A percentile compares a stretch with the other conserved stretches of the same genome.
These are phyloP conservation scores for Cavia aperea DNA, from an alignment of 2,113 vertebrate species.

Conservation along the genomic window DNA sequence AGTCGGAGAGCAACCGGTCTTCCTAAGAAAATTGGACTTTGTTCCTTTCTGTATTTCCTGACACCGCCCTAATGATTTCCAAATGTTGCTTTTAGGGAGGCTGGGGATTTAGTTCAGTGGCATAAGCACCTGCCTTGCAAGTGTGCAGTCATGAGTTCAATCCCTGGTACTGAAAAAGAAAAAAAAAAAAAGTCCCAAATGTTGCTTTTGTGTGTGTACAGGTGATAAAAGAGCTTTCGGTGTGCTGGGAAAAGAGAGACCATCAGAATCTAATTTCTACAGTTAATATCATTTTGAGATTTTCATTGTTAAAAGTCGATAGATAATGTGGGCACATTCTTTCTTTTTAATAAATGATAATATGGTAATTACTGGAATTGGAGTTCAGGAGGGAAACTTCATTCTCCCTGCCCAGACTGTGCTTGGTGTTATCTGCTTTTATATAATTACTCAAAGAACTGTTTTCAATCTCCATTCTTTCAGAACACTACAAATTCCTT, in stretches of 20 bases:
- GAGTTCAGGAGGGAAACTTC: background rate
- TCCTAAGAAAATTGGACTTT: slow-evolving; percentile 5
- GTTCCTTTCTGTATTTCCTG: background rate
- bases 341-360: slow-evolving; percentile 37
- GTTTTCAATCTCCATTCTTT: slow-evolving; percentile 13
- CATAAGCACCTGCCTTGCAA: too few species aligned
- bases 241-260: background rate
- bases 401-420: slow-evolving; percentile 24
- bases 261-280: slow-evolving; percentile 21
- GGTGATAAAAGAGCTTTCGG: background rate
- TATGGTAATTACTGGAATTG: slow-evolving; percentile 27
- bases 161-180: too few species aligned
- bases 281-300: slow-evolving; percentile 13
- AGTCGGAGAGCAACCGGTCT: background rate
- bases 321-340: background rate
- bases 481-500: slow-evolving; percentile 7
- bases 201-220: background rate
- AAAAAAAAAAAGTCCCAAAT: background rate
- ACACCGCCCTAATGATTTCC: slow-evolving; percentile 38
- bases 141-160: too few species aligned
- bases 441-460: slow-evolving; percentile 34
- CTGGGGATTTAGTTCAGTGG: too few species aligned
- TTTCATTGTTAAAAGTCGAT: slow-evolving; percentile 36
- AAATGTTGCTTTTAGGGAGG: background rate
- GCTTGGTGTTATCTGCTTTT: slow-evolving; percentile 35